A percentile compares a stretch with the other conserved stretches of the same genome.
These are phyloP conservation scores for Branchipolynoe longqiensis DNA, from an alignment of 2,888 invertebrate genomes.

Conservation along the genomic window DNA sequence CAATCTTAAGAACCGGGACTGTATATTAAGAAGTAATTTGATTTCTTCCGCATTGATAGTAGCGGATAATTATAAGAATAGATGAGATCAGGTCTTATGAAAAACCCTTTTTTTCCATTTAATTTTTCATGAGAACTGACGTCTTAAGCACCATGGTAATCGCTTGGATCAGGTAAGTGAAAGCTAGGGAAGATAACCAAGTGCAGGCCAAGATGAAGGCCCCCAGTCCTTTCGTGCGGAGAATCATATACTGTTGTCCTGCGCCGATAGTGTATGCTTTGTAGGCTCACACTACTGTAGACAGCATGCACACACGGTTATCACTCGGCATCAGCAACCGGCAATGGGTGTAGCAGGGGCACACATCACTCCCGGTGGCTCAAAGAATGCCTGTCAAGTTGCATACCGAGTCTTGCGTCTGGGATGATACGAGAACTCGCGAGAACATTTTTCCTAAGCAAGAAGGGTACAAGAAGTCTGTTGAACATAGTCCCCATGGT, in stretches of 20 bases:
- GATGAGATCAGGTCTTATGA: constrained; percentile 6
- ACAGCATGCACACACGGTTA: too few relatives aligned
- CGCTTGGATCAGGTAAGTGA: neutral
- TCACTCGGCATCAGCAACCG: constrained; percentile 14
- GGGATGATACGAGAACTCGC: neutral
- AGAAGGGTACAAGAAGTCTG: neutral
- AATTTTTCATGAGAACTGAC: constrained; percentile 27
- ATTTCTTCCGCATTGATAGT: neutral
- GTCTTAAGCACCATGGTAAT: constrained; percentile 11
- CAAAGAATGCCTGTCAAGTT: neutral
- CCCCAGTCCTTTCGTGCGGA: too few relatives aligned
- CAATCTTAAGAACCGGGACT: too few relatives aligned
- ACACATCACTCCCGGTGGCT: constrained; percentile 27
- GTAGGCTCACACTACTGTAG: too few relatives aligned
- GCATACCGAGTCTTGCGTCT: neutral
- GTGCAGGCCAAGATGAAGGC: too few relatives aligned
- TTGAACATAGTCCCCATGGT: neutral
- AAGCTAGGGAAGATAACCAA: constrained; percentile 10
- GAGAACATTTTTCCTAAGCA: neutral
- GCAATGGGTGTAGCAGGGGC: constrained; percentile 14
- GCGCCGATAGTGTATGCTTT: too few relatives aligned
- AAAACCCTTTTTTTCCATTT: constrained; percentile 41
- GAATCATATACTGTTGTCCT: too few relatives aligned
- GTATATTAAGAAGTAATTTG: too few relatives aligned
- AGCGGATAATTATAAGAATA: constrained; percentile 6